Evolutionary conservation across 1,140 invertebrate species (phyloP), one percentile per base, ranked within the genome.

Genomic region (Cepaea nemoralis): DNA sequence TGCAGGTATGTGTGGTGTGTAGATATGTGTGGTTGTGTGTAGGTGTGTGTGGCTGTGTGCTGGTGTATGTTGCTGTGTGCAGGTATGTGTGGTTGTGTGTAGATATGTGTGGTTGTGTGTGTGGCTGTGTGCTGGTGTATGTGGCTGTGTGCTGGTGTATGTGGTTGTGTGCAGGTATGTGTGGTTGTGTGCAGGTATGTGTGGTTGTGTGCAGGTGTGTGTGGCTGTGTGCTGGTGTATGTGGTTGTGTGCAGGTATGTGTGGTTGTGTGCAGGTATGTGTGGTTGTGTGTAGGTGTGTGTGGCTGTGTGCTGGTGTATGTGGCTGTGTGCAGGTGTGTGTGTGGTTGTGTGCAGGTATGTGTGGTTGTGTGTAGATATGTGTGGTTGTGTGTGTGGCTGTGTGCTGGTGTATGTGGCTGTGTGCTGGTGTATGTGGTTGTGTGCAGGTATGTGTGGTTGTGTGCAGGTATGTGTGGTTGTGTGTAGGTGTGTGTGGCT

Each of bases 381-480:
- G n/a, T 10, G 50, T 10, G 2, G 6, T 10, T 24, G 19, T 55
- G 8, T 45, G 74, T 37, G 63, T 85, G n/a, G 67, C 75, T 76
- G 82, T 85, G 22, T 85, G 84, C 66, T 40, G 48, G 59, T 79
- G 69, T n/a, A n/a, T n/a, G n/a, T n/a, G n/a, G n/a, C n/a, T n/a
- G n/a, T n/a, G n/a, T 75, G 35, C 0, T 40, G 6, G 16, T 77
- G 45, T 74, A 16, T 10, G 50, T 10, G 2, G 6, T 10, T 24
- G 19, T 55, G 8, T 55, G 3, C 50, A 55, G n/a, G n/a, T n/a
- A 16, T 45, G 74, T 37, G 63, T 85, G n/a, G 67, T 70, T 76
- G 82, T 85, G 22, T 85, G 84, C 66, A 55, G 48, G 59, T 79
- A 79, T n/a, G n/a, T n/a, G n/a, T n/a, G n/a, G n/a, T n/a, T n/a